Evolutionary conservation across 2,888 invertebrate genomes (phyloP).

Genomic region (Hemicrepidius hirtus): DNA sequence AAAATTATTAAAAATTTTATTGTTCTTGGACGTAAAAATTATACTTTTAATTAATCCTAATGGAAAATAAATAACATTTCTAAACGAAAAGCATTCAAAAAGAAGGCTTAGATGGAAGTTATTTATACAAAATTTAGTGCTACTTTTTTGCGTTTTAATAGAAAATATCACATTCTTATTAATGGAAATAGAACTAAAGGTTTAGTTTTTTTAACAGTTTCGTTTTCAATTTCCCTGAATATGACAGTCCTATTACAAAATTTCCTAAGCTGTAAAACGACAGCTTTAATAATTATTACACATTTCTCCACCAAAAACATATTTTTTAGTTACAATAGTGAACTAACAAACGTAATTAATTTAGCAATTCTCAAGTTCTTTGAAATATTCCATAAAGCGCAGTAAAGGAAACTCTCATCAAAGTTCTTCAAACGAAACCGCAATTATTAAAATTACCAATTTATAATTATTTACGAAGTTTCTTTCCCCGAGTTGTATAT

Average conservation of each 20-base stretch:
- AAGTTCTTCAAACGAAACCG: background rate
- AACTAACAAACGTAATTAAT: background rate
- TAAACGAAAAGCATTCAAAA: no score
- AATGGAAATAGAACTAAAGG: no score
- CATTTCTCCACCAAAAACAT: background rate
- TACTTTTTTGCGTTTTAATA: no score
- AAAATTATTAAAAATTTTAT: slow-evolving; percentile 15
- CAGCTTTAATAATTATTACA: background rate
- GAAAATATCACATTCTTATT: no score
- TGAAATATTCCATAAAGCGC: background rate
- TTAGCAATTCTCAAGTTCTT: slow-evolving; percentile 2
- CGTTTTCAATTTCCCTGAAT: no score
- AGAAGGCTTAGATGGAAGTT: no score
- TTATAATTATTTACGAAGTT: background rate
- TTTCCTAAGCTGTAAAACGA: no score
- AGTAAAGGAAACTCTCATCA: background rate
- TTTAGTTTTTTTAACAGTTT: no score
- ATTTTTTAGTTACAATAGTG: no score
- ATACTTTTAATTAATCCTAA: slow-evolving; percentile 17
- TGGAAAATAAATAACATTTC: slow-evolving; percentile 4
- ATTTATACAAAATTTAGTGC: no score
- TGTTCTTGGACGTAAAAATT: background rate
- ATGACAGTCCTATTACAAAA: no score
- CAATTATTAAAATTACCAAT: background rate
- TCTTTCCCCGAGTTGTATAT: background rate